A percentile compares a stretch with the other conserved stretches of the same genome.
These are phyloP conservation scores for Solen grandis DNA, from an alignment of 1,140 invertebrate genomes.

Conservation along the genomic window DNA sequence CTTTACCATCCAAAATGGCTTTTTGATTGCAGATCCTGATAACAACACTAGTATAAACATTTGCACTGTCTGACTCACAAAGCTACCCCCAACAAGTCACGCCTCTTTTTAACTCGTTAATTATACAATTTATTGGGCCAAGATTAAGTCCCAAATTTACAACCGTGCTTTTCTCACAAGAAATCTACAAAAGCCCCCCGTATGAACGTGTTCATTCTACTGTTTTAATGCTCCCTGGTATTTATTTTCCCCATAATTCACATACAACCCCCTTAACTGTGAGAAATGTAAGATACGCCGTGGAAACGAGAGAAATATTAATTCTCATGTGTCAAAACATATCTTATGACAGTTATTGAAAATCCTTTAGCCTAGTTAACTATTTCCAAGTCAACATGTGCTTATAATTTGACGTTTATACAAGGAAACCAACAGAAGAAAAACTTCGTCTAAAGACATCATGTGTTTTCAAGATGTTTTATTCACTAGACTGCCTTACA, in stretches of 20 bases:
- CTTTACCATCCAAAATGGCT: too few species aligned
- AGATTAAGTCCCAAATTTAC: too few species aligned
- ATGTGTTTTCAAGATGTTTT: slow-evolving; percentile 51
- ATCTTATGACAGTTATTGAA: slow-evolving; percentile 35
- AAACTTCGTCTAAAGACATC: not conserved
- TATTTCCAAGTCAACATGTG: slow-evolving; percentile 33
- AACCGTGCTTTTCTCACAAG: slow-evolving; percentile 24
- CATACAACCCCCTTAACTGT: slow-evolving; percentile 22
- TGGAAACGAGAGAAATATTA: slow-evolving; percentile 46
- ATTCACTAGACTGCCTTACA: too few species aligned
- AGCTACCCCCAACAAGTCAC: too few species aligned
- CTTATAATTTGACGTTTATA: slow-evolving; percentile 53
- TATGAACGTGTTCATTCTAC: slow-evolving; percentile 37
- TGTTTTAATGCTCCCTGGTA: slow-evolving; percentile 40
- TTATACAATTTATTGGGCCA: too few species aligned
- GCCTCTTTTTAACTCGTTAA: too few species aligned
- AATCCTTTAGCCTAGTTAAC: slow-evolving; percentile 37
- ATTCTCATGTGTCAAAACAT: slow-evolving; percentile 55
- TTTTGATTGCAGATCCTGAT: too few species aligned
- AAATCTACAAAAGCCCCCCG: slow-evolving; percentile 17
- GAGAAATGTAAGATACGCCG: slow-evolving; percentile 40
- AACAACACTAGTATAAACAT: too few species aligned
- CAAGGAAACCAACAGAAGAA: slow-evolving; percentile 12
- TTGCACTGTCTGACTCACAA: too few species aligned
- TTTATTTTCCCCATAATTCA: slow-evolving; percentile 41